A percentile compares a stretch with the other conserved stretches of the same genome.
phyloP scores from a whole-genome alignment of 2,797 vertebrate genomes.

The Emydoidea blandingii region DNA sequence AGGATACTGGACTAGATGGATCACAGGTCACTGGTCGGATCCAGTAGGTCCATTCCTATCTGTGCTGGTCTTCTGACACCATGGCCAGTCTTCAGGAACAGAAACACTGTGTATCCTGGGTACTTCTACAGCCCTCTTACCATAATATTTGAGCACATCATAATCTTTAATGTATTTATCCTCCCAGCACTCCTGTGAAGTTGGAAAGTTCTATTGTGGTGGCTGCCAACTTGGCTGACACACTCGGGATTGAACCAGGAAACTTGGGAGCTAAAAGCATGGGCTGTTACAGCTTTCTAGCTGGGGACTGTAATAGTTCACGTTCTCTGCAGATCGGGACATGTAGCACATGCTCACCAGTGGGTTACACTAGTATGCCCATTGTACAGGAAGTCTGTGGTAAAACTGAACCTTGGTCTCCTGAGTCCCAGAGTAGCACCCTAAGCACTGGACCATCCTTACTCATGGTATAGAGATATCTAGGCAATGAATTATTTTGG shows the following conservation, averaged over 20 bases:
- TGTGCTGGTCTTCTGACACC: not conserved
- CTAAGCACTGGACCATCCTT: not conserved
- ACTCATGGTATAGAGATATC: not conserved
- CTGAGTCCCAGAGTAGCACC: not conserved
- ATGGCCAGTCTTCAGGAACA: not conserved
- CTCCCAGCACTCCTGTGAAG: not conserved
- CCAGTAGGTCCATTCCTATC: not conserved
- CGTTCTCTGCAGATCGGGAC: not conserved
- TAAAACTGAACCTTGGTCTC: not conserved
- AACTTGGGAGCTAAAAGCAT: not conserved
- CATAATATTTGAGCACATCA: not conserved
- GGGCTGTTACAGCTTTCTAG: not conserved
- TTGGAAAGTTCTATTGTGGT: not conserved
- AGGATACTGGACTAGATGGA: not conserved
- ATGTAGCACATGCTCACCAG: not conserved
- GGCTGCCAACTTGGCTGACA: not conserved
- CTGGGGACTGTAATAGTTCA: not conserved
- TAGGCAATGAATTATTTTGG: not conserved
- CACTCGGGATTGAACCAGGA: not conserved
- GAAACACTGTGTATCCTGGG: not conserved
- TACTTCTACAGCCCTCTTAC: not conserved
- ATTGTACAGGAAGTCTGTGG: not conserved
- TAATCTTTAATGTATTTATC: not conserved
- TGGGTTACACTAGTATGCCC: not conserved
- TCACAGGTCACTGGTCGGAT: fast-evolving